phyloP scores from a whole-genome alignment of 2,797 vertebrate genomes.

The Huso huso region DNA sequence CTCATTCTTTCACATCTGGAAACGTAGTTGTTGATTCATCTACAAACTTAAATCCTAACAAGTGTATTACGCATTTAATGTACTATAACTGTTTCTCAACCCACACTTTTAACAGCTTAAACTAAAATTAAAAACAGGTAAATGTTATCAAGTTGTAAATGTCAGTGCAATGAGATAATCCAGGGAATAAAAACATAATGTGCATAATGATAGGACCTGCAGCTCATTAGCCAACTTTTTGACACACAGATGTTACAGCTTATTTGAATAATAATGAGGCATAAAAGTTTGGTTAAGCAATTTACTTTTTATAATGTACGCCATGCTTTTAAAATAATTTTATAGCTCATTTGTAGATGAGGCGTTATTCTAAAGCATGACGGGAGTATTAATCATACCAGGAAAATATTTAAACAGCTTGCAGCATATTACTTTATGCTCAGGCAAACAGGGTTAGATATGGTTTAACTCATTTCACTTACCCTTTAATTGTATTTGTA shows the following conservation, averaged over 20 bases:
- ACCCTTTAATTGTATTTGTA: too few species aligned
- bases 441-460: too few species aligned
- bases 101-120: constrained; percentile 25
- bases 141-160: constrained; percentile 38
- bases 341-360: constrained; percentile 29
- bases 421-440: too few species aligned
- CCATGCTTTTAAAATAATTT: constrained; percentile 42
- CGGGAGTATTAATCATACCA: too few species aligned
- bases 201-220: not conserved
- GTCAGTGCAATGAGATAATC: constrained; percentile 31
- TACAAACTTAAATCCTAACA: too few species aligned
- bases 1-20: too few species aligned
- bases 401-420: too few species aligned
- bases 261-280: constrained; percentile 48
- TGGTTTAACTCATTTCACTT: too few species aligned
- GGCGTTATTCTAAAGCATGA: not conserved
- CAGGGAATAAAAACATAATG: not conserved
- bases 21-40: too few species aligned
- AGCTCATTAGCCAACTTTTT: constrained; percentile 28
- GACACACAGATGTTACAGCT: constrained; percentile 47
- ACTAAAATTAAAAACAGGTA: constrained; percentile 35
- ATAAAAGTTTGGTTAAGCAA: constrained; percentile 46
- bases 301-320: constrained; percentile 44
- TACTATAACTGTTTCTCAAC: constrained; percentile 40
- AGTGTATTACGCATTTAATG: constrained; percentile 47